Conservation (phyloP, 1,140 invertebrate species). For the Hylyphantes graminicola region DNA sequence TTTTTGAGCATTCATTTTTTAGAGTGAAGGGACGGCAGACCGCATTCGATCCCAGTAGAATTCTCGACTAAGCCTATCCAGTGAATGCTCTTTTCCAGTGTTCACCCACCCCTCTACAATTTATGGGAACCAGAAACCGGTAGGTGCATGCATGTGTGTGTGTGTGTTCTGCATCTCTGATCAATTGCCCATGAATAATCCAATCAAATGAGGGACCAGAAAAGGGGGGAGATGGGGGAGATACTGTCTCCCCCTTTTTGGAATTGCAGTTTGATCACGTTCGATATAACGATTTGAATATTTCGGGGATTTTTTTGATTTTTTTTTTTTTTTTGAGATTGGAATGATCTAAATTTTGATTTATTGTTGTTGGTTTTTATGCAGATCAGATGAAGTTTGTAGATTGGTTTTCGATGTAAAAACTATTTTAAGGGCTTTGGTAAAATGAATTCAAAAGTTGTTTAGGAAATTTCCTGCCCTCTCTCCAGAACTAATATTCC, state of each 20-base stretch:
- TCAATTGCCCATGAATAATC: constrained; percentile 61
- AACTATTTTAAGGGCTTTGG: too few species aligned
- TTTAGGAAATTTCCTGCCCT: too few species aligned
- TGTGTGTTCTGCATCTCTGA: constrained; percentile 60
- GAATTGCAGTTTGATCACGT: constrained; percentile 40
- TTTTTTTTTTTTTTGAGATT: constrained; percentile 3
- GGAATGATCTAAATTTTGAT: too few species aligned
- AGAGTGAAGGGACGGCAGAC: too few species aligned
- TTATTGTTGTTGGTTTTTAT: too few species aligned
- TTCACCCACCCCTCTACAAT: constrained; percentile 16
- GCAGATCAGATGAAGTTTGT: too few species aligned
- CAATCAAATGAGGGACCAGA: constrained; percentile 46
- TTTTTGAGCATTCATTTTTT: too few species aligned
- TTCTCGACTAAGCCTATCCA: too few species aligned
- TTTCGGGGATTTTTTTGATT: neutral
- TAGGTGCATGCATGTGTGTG: constrained; percentile 45
- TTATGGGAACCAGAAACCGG: constrained; percentile 49
- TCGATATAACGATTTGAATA: constrained; percentile 35
- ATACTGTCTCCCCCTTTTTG: neutral
- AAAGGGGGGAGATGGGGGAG: neutral
- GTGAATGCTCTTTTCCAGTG: neutral
- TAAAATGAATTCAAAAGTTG: too few species aligned
- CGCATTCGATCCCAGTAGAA: too few species aligned
- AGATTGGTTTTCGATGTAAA: too few species aligned
- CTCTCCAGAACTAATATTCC: too few species aligned